A percentile compares a stretch with the other conserved stretches of the same genome.
These are phyloP conservation scores for Volucella zonaria DNA, from an alignment of 2,888 invertebrate species.

Conservation along the genomic window DNA sequence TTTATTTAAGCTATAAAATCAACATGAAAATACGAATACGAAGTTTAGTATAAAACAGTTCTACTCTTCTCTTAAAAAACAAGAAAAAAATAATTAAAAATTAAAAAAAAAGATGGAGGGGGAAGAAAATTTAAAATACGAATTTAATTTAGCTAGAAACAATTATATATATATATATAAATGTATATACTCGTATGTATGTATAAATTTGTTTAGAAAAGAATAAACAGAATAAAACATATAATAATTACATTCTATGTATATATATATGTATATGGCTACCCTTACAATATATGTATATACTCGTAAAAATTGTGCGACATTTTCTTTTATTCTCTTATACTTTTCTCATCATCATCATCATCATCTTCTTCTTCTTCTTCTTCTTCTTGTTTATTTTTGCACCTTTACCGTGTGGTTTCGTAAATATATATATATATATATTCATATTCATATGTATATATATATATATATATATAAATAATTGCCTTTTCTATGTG, in stretches of 20 bases:
- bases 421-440: neutral
- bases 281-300: slow-evolving; percentile 51
- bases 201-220: slow-evolving; percentile 21
- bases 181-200: slow-evolving; percentile 1
- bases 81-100: neutral
- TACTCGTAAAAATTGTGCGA: slow-evolving; percentile 70
- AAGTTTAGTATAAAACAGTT: slow-evolving; percentile 66
- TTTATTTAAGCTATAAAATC: slow-evolving; percentile 55
- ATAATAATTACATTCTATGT: slow-evolving; percentile 35
- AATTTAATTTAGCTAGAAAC: slow-evolving; percentile 54
- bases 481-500: slow-evolving; percentile 6
- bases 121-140: neutral
- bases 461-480: slow-evolving; percentile 14
- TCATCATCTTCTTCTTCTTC: slow-evolving; percentile 1
- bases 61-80: slow-evolving; percentile 58
- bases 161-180: slow-evolving; percentile 31
- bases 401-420: slow-evolving; percentile 48
- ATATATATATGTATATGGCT: slow-evolving; percentile 58
- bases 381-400: slow-evolving; percentile 16
- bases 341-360: slow-evolving; percentile 4
- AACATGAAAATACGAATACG: slow-evolving; percentile 38
- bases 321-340: slow-evolving; percentile 17
- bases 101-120: too few species aligned
- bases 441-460: too few species aligned
- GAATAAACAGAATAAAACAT: slow-evolving; percentile 37